Evolutionary conservation across 2,797 vertebrate species (phyloP), one percentile per base, ranked within the genome.

Genomic region (Australoheros facetus): DNA sequence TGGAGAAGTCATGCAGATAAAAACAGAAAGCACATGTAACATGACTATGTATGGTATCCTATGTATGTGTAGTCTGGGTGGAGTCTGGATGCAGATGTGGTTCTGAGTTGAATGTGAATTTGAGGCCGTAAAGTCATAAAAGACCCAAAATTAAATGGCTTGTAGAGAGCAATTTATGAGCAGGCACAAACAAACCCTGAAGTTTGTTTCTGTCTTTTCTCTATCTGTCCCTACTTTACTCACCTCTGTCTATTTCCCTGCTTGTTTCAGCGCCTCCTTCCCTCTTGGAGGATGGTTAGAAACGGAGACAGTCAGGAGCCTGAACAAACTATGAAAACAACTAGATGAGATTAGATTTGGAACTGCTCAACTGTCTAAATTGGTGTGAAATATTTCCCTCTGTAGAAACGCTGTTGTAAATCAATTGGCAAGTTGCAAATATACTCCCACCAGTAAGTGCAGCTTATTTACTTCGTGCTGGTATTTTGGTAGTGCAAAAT

Each of bases 121-220:
- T 81, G 78, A 93, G 77, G 81, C 87, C 88, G 73, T n/a, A 54
- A 39, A 78, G 82, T 90, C 83, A 69, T 87, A 81, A 85, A 83
- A 91, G 89, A 79, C 90, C 92, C 89, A 82, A 83, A 92, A 92
- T 94, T 93, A 92, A 87, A 88, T 88, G 84, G 83, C 81, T 87
- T 77, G 80, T 84, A 81, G 86, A 84, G 80, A 85, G 79, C 64
- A 83, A 89, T 91, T 93, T 90, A 69, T 82, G 75, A 88, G 30
- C 62, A 78, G 79, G 85, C 85, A 75, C 56, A 77, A 83, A 88
- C 78, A 80, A 80, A 76, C 60, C 74, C 57, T 66, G 21, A 58
- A 71, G 21, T 73, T 73, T 64, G 4, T 37, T 80, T 73, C 53
- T 9, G 64, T 8, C 75, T 57, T 71, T 73, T 54, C 60, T 71